A percentile compares a stretch with the other conserved stretches of the same genome.
Evolutionary conservation across 2,113 vertebrate genomes (phyloP).

Genomic region (Calidris pygmaea): DNA sequence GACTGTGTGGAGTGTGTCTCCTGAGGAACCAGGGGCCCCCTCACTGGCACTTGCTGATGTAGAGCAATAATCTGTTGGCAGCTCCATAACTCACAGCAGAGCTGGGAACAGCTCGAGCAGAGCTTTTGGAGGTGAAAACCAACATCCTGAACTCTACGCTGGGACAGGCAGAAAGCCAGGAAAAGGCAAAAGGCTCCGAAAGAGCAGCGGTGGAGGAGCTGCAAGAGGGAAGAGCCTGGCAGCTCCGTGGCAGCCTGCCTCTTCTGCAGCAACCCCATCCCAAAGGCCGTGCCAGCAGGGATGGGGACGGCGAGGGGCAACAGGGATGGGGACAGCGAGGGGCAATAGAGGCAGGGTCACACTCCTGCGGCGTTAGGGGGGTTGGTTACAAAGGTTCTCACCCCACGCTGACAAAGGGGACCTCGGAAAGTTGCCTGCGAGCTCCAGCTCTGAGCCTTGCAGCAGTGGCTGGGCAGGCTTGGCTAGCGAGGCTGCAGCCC

Average conservation of each 20-base stretch:
- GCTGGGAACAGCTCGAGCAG: not conserved
- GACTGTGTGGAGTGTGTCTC: not conserved
- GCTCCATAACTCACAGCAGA: not conserved
- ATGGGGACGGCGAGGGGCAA: fast-evolving
- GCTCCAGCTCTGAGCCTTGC: not conserved
- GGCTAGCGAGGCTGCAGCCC: fast-evolving
- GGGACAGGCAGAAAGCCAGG: not conserved
- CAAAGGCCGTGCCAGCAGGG: fast-evolving
- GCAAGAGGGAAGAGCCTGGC: not conserved
- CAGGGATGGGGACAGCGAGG: fast-evolving
- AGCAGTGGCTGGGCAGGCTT: not conserved
- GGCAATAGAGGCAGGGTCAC: not conserved
- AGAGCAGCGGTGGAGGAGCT: not conserved
- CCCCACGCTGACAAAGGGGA: too few species aligned
- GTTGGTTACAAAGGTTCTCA: not conserved
- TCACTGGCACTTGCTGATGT: not conserved
- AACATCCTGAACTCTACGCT: not conserved
- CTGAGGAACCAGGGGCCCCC: not conserved
- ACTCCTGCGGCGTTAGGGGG: not conserved
- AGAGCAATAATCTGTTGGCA: not conserved
- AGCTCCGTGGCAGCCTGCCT: not conserved
- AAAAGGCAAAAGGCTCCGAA: not conserved
- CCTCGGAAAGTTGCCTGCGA: not conserved
- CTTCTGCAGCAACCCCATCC: not conserved
- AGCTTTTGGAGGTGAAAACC: not conserved